phyloP scores from a whole-genome alignment of 2,113 vertebrate species.

The Globicephala melas region DNA sequence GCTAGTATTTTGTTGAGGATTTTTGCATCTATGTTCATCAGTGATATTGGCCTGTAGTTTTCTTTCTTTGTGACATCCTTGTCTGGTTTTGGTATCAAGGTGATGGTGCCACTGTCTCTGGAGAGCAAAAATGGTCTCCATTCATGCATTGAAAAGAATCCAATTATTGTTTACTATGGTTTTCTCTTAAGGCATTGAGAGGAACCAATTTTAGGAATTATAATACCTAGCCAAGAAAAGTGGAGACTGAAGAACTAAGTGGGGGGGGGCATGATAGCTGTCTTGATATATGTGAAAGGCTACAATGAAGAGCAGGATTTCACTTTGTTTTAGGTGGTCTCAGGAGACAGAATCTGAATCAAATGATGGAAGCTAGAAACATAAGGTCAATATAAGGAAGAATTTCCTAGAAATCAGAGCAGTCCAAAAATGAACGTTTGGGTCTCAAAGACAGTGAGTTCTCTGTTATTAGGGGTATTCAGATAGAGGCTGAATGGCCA shows the following conservation, averaged over 20 bases:
- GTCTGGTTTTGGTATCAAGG: no score
- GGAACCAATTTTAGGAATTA: background rate
- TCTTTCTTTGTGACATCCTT: no score
- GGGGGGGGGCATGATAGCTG: background rate
- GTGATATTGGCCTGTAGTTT: no score
- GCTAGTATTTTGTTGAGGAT: no score
- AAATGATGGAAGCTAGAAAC: background rate
- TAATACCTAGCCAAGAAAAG: slow-evolving; percentile 11
- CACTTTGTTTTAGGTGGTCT: background rate
- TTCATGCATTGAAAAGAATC: background rate
- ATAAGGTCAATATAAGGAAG: background rate
- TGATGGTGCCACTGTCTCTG: background rate
- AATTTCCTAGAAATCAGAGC: background rate
- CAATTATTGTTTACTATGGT: background rate
- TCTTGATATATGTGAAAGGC: background rate
- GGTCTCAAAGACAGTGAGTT: background rate
- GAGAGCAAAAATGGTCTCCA: background rate
- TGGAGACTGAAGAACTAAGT: background rate
- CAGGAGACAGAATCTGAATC: background rate
- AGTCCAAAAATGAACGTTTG: background rate
- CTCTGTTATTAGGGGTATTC: background rate
- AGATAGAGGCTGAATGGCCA: background rate
- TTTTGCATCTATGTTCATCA: no score
- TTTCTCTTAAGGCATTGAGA: background rate
- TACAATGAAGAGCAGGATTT: background rate